Percentiles rank a stretch among this genome's conserved stretches.
Evolutionary conservation across 2,113 vertebrate species (phyloP).

Genomic region (Capreolus pygargus): DNA sequence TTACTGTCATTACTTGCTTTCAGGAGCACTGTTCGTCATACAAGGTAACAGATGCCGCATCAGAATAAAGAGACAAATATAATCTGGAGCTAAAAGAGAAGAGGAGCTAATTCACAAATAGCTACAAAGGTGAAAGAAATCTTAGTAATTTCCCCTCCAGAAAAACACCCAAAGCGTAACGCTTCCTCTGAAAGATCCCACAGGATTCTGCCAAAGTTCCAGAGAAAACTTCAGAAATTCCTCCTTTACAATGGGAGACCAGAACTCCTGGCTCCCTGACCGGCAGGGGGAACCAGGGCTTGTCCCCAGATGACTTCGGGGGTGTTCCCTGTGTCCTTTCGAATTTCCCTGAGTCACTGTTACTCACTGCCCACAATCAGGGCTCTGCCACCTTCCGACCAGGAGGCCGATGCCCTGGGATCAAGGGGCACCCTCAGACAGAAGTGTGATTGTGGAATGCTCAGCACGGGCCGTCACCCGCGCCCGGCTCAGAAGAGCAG

Average conservation of each 20-base stretch:
- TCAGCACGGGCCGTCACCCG: fast-evolving
- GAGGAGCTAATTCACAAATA: neutral
- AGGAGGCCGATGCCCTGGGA: neutral
- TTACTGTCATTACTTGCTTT: neutral
- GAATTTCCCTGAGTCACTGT: constrained; percentile 60
- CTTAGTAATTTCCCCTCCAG: neutral
- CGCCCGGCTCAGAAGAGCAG: neutral
- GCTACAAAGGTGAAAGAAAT: neutral
- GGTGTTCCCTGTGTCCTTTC: constrained; percentile 51
- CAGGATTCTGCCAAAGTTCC: constrained; percentile 45
- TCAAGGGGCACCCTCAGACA: neutral
- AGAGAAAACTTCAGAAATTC: constrained; percentile 38
- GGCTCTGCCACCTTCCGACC: neutral
- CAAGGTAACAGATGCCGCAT: neutral
- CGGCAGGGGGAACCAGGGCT: constrained; percentile 45
- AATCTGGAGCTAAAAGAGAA: neutral
- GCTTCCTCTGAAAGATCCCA: constrained; percentile 11
- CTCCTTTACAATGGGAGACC: neutral
- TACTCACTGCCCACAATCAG: constrained; percentile 30
- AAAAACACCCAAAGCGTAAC: neutral
- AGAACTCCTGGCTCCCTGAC: neutral
- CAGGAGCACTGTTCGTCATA: neutral
- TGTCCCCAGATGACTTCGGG: constrained; percentile 40
- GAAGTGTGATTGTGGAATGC: neutral
- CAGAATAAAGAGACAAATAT: neutral